A percentile compares a stretch with the other conserved stretches of the same genome.
Conservation (phyloP, 2,113 vertebrate species). For the Coracopsis vasa region DNA sequence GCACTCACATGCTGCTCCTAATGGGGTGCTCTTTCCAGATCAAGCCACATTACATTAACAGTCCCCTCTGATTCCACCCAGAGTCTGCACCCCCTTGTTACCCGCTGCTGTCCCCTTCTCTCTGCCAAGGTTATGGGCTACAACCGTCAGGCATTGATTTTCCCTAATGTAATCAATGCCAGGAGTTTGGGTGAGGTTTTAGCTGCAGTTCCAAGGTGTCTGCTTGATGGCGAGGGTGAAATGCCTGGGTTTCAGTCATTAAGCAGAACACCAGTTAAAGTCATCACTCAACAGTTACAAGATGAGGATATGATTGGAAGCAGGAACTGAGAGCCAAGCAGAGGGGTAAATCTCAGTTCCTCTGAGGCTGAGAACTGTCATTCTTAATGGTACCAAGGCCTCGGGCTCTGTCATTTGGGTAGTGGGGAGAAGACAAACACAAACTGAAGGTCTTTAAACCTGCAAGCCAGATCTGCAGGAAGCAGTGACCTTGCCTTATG, state of each 20-base stretch:
- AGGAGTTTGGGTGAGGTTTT: neutral
- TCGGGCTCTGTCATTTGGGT: neutral
- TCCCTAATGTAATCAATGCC: neutral
- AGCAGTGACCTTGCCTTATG: neutral
- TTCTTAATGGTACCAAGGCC: neutral
- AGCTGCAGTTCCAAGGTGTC: neutral
- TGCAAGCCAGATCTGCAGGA: neutral
- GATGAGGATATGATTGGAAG: neutral
- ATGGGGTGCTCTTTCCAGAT: neutral
- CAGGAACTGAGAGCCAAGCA: neutral
- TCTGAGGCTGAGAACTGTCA: neutral
- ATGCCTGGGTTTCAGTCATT: neutral
- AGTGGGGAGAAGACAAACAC: neutral
- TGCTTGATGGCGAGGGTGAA: neutral
- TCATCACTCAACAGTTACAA: neutral
- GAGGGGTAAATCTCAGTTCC: neutral
- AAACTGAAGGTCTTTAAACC: neutral
- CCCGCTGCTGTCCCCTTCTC: neutral
- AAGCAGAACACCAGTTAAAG: neutral
- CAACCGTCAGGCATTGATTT: constrained; percentile 28
- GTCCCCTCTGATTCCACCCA: neutral
- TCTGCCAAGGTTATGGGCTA: neutral
- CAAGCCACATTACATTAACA: neutral
- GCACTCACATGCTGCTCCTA: neutral
- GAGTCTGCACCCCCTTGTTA: neutral